Evolutionary conservation across 2,113 vertebrate species (phyloP).

Genomic region (Pollachius pollachius): DNA sequence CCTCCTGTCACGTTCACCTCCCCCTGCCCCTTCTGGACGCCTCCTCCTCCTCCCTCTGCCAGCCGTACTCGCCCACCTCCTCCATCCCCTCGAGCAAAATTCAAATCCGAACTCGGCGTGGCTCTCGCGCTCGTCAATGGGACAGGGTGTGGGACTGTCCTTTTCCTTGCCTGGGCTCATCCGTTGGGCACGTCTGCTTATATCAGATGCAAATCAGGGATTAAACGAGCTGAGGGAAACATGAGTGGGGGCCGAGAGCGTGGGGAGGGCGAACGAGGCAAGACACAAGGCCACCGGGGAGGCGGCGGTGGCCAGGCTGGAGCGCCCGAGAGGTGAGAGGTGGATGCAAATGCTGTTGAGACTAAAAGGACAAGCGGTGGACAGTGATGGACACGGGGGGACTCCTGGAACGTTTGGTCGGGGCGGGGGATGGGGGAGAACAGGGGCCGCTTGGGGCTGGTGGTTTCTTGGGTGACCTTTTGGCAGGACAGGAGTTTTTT

Average conservation of each 20-base stretch:
- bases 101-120: constrained; percentile 47
- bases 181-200: constrained; percentile 45
- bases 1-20: not conserved
- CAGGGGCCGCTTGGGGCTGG: constrained; percentile 63
- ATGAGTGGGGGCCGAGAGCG: constrained; percentile 60
- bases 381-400: constrained; percentile 22
- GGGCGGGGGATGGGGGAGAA: constrained; percentile 47
- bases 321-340: constrained; percentile 55
- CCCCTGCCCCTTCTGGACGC: constrained; percentile 56
- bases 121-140: constrained; percentile 22
- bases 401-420: not conserved
- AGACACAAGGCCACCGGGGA: constrained; percentile 36
- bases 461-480: constrained; percentile 46
- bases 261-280: constrained; percentile 39
- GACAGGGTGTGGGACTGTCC: constrained; percentile 25
- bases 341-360: constrained; percentile 73
- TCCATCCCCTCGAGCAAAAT: constrained; percentile 20
- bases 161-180: constrained; percentile 42
- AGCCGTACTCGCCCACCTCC: too few species aligned
- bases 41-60: constrained; percentile 48
- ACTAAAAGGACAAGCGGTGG: constrained; percentile 32
- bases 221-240: constrained; percentile 65
- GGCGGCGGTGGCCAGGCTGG: too few species aligned
- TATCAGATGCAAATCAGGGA: constrained; percentile 70
- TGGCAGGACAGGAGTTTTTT: constrained; percentile 43